Conservation (phyloP, 2,888 invertebrate genomes). For the Hecatera dysodea region DNA sequence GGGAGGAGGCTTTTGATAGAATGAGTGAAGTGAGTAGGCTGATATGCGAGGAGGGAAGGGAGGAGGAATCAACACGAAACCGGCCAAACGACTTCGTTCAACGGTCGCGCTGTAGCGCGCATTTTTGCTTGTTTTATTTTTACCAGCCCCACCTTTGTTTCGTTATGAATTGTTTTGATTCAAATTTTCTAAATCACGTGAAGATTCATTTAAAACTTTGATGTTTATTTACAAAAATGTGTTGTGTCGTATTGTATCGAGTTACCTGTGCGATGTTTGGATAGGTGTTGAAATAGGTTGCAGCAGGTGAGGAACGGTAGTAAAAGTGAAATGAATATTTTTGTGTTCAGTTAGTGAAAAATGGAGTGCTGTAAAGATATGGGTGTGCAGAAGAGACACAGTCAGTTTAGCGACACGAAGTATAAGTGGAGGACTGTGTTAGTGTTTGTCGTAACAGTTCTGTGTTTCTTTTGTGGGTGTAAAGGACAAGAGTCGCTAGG, state of each 20-base stretch:
- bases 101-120: constrained; percentile 87
- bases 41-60: constrained; percentile 74
- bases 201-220: constrained; percentile 60
- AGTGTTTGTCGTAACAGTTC: constrained; percentile 72
- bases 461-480: constrained; percentile 76
- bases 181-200: constrained; percentile 61
- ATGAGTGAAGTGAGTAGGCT: constrained; percentile 70
- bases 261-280: constrained; percentile 78
- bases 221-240: constrained; percentile 66
- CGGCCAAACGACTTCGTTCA: constrained; percentile 89
- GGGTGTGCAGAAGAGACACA: constrained; percentile 88
- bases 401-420: constrained; percentile 89
- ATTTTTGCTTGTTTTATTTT: constrained; percentile 85
- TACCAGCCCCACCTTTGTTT: constrained; percentile 87
- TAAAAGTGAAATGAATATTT: constrained; percentile 86
- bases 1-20: constrained; percentile 78
- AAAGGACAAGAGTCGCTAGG: constrained; percentile 81
- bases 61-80: constrained; percentile 78
- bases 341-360: constrained; percentile 79
- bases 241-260: constrained; percentile 63
- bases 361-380: constrained; percentile 86
- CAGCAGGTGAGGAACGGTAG: constrained; percentile 76
- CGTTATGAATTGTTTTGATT: constrained; percentile 79
- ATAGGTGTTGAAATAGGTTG: constrained; percentile 76
- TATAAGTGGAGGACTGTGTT: constrained; percentile 89